Conservation (phyloP, 53 echinoderm and acorn worm species). For the Holothuria scabra region DNA sequence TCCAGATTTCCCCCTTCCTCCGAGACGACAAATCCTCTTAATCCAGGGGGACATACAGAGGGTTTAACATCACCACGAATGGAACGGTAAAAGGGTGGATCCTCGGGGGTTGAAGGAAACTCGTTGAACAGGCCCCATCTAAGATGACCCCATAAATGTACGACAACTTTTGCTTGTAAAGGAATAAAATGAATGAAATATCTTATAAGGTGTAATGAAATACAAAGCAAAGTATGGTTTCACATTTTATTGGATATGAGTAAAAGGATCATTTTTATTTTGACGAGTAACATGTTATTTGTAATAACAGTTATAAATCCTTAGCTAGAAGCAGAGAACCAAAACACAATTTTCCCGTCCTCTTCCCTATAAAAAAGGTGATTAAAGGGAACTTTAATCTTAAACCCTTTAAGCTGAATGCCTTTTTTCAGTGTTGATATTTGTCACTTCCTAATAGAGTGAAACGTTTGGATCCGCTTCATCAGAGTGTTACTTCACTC, state of each 20-base stretch:
- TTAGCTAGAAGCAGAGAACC: too few relatives aligned
- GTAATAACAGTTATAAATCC: too few relatives aligned
- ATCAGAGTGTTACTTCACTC: too few relatives aligned
- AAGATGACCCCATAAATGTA: conserved; percentile 84
- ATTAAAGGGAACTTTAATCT: too few relatives aligned
- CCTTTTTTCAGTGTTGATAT: too few relatives aligned
- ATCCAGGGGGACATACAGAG: conserved; percentile 59
- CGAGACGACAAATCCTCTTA: conserved; percentile 50
- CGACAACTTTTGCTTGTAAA: conserved; percentile 60
- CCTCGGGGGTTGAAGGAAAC: conserved; percentile 51
- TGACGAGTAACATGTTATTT: too few relatives aligned
- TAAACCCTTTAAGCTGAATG: too few relatives aligned
- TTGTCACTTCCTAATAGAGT: too few relatives aligned
- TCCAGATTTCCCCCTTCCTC: conserved; percentile 40
- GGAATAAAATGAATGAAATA: neutral
- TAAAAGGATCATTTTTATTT: too few relatives aligned
- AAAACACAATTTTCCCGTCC: too few relatives aligned
- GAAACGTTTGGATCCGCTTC: too few relatives aligned
- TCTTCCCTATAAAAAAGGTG: too few relatives aligned
- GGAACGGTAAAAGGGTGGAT: conserved; percentile 58
- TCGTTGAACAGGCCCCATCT: conserved; percentile 85
- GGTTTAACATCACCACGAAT: conserved; percentile 59
- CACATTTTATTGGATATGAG: neutral
- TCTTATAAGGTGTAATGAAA: neutral
- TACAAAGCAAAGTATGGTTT: neutral